Base-by-base conservation (phyloP, 2,888 invertebrate genomes). In the Xestia xanthographa region DNA sequence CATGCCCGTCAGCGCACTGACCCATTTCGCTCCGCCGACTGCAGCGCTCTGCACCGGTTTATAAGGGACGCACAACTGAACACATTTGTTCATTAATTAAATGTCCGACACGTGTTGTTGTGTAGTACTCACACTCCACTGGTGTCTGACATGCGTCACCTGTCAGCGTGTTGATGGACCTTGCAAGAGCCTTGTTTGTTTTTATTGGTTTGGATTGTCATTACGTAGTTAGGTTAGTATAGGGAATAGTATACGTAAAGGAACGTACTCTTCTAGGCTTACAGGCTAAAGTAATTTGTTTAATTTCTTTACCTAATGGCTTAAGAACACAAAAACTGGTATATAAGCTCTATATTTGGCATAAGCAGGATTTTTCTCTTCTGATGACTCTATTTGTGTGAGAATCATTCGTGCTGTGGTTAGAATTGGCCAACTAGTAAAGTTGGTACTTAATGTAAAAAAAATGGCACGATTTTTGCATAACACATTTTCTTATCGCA, bases 61-160 rank as follows among this genome's bases (percentile, higher is more conserved):
- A 50, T 79, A 45, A 26, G 50, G 67, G 29, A 63, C 63, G 17
- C 76, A 4, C 63, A 63, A 41, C n/a, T 43, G 79, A 60, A 62
- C 45, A 26, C 69, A 45, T 38, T 50, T 50, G 68, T 45, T 78
- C 14, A 53, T 62, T 45, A 53, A 26, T 53, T 38, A 45, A 22
- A 45, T 38, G 62, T 62, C 26, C 22, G 62, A 69, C 62, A 62
- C 79, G 76, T 62, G 50, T 41, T 41, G 41, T 45, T 26, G 50
- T 78, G 68, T 60, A 62, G n/a, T 41, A 63, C n/a, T 43, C 41
- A 63, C n/a, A n/a, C 63, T 63, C 5, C 17, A 26, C 63, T 6
- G 22, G 34, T 41, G 56, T 20, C 20, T 14, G 63, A 45, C 53
- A 65, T 22, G 58, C 26, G 5, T 66, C 78, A 76, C 78, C 66